Conservation (phyloP, 2,888 invertebrate genomes). For the Stramonita haemastoma region DNA sequence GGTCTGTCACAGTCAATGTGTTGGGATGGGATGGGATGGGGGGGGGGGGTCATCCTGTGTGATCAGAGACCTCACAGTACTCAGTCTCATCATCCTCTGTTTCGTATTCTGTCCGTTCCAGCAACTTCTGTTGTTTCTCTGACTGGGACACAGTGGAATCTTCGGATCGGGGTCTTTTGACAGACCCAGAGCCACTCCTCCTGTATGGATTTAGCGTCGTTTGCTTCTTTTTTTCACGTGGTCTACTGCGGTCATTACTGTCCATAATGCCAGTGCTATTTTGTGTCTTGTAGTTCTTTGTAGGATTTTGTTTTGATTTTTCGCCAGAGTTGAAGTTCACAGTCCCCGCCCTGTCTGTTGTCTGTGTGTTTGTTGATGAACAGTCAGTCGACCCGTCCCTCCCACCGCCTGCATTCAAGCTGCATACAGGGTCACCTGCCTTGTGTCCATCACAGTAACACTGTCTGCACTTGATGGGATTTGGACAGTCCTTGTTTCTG, state of each 20-base stretch:
- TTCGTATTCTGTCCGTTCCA: background rate
- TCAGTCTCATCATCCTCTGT: background rate
- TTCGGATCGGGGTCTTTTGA: background rate
- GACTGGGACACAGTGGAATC: background rate
- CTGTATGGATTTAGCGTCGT: background rate
- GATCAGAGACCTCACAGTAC: background rate
- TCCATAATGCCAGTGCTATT: background rate
- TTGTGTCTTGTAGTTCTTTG: background rate
- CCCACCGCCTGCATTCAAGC: background rate
- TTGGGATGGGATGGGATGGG: background rate
- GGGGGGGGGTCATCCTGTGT: background rate
- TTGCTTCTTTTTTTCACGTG: background rate
- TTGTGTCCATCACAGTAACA: slow-evolving; percentile 12
- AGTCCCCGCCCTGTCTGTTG: background rate
- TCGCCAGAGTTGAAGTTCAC: background rate
- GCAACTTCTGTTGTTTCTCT: background rate
- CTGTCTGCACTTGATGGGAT: background rate
- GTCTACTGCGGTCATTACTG: background rate
- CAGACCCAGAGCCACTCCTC: background rate
- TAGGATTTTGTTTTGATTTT: background rate
- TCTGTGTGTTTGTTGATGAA: background rate
- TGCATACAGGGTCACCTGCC: background rate
- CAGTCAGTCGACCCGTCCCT: background rate
- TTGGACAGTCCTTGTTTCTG: background rate
- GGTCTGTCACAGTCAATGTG: background rate